A percentile compares a stretch with the other conserved stretches of the same genome.
Conservation (phyloP, 2,888 invertebrate genomes). For the Melitaea athalia region DNA sequence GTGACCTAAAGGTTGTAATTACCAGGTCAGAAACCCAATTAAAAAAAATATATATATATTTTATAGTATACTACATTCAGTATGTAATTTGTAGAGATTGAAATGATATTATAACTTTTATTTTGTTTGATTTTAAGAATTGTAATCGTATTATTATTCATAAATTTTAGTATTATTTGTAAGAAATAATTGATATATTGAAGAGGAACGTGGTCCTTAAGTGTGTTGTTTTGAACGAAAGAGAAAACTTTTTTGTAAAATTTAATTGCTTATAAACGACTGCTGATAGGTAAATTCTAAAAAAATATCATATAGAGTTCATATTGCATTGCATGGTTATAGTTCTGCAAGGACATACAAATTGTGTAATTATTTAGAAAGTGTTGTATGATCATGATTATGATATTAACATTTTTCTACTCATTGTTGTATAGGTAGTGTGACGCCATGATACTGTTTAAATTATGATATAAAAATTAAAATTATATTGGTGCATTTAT, state of each 20-base stretch:
- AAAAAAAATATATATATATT: no score
- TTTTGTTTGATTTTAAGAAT: background rate
- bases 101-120: background rate
- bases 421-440: background rate
- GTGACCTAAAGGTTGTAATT: no score
- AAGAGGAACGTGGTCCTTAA: background rate
- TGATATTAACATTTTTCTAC: background rate
- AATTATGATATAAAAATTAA: constrained; percentile 9
- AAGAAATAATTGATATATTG: background rate
- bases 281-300: no score
- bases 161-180: background rate
- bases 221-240: no score
- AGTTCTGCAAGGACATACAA: background rate
- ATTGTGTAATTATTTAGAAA: background rate
- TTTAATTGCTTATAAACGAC: no score
- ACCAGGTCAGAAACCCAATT: no score
- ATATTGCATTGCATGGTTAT: background rate
- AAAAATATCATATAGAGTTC: no score
- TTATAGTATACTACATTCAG: background rate
- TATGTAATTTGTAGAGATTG: background rate
- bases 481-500: constrained; percentile 47
- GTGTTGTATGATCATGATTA: background rate
- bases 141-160: constrained; percentile 3
- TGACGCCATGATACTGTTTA: background rate
- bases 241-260: no score